Conservation (phyloP, 2,113 vertebrate genomes). For the Eonycteris spelaea region DNA sequence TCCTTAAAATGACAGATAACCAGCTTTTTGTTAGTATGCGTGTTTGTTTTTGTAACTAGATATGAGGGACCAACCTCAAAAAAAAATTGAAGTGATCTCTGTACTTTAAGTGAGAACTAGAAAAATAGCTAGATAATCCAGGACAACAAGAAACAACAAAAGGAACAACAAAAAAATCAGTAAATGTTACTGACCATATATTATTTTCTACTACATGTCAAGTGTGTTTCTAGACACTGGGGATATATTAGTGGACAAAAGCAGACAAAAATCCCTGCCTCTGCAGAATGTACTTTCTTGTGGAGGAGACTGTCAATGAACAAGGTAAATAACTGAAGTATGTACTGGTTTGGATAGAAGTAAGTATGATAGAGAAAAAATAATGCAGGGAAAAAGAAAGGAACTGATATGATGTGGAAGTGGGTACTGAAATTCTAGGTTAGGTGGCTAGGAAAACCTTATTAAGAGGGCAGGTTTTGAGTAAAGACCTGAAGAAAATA, state of each 20-base stretch:
- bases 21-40: not conserved
- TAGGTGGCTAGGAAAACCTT: not conserved
- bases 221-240: not conserved
- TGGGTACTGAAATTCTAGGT: not conserved
- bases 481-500: not conserved
- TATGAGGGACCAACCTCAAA: not conserved
- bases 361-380: not conserved
- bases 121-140: not conserved
- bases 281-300: not conserved
- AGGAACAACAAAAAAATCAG: not conserved
- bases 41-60: not conserved
- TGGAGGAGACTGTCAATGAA: not conserved
- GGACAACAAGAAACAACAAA: not conserved
- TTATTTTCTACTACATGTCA: not conserved
- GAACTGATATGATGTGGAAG: not conserved
- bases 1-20: not conserved
- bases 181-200: not conserved
- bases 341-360: not conserved
- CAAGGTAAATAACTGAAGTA: not conserved
- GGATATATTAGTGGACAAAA: not conserved
- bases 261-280: not conserved
- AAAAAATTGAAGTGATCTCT: not conserved
- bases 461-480: not conserved
- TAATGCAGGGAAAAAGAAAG: not conserved
- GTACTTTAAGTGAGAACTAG: not conserved